phyloP scores from a whole-genome alignment of 2,888 invertebrate species.

The Amorpha juglandis region DNA sequence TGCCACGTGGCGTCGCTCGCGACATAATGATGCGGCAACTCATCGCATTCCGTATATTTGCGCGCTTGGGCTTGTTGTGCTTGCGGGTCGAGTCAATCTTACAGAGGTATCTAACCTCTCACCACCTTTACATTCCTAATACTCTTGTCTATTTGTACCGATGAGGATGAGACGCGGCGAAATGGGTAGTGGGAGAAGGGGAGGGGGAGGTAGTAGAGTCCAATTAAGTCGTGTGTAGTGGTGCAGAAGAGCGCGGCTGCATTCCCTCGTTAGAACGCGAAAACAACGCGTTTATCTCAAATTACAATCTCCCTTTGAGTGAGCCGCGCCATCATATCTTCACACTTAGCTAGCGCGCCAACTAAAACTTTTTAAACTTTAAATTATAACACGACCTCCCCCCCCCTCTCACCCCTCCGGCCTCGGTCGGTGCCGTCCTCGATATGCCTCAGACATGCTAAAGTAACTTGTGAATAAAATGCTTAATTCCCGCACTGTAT shows the following conservation, averaged over 20 bases:
- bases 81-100: background rate
- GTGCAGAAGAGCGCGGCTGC: constrained; percentile 17
- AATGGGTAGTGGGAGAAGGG: background rate
- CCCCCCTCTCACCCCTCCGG: background rate
- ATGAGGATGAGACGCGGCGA: background rate
- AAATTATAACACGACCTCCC: constrained; percentile 19
- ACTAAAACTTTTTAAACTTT: constrained; percentile 21
- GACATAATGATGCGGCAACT: too few relatives aligned
- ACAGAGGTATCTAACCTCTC: background rate
- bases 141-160: background rate
- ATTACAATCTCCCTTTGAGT: constrained; percentile 23
- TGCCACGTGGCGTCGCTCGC: too few relatives aligned
- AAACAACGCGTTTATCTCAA: constrained; percentile 22
- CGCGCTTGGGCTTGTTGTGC: background rate
- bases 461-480: background rate
- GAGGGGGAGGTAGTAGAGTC: background rate
- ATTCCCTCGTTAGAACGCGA: background rate
- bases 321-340: constrained; percentile 24
- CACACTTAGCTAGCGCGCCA: constrained; percentile 27
- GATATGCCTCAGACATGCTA: background rate
- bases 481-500: background rate
- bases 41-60: too few relatives aligned
- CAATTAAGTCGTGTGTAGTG: constrained; percentile 19
- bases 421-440: background rate
- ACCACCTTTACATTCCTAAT: background rate